Base-by-base conservation (phyloP, 1,140 invertebrate genomes). In the Papilio machaon region DNA sequence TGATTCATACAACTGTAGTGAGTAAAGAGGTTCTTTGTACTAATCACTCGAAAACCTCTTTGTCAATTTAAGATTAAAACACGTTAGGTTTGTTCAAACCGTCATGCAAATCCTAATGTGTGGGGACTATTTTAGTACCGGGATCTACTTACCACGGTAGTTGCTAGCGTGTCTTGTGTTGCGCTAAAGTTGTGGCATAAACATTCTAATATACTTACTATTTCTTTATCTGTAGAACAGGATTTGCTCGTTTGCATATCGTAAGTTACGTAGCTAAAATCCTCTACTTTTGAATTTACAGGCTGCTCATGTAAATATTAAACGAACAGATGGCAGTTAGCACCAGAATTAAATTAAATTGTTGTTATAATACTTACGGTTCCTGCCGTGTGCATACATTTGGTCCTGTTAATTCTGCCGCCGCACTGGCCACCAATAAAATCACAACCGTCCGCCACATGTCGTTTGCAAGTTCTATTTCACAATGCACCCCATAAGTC, bases 361-460 rank as follows among this genome's bases (percentile, higher is more conserved):
- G 11, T 67, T 7, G 3, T 1, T 23, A 19, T 9, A 58, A 76
- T 84, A 92, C 92, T 93, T 82, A 94, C 92, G 88, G 79, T 86
- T 93, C 89, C 78, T 94, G 90, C 82, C 88, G 86, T 38, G 88
- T 92, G 83, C 92, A 94, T n/a, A 94, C 92, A 83, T 93, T 94
- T 54, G 92, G 91, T n/a, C 92, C 92, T 79, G 92, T 91, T 1
- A 94, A 86, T 17, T 89, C 77, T 5, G 89, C 91, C 30, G 75
- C 77, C 58, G 81, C 84, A 19, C 86, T 83, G 13, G 80, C 81
- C 58, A 86, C 77, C 81, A 91, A 80, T 60, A 93, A 67, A 9
- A 90, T 73, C 74, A 85, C 80, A 17, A 84, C 73, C 78, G 84
- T 83, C 81, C 82, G 80, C 91, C 87, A 91, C 92, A 94, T 94